These are phyloP conservation scores for Neocloeon triangulifer DNA, from an alignment of 1,140 invertebrate genomes.

Conservation along the genomic window DNA sequence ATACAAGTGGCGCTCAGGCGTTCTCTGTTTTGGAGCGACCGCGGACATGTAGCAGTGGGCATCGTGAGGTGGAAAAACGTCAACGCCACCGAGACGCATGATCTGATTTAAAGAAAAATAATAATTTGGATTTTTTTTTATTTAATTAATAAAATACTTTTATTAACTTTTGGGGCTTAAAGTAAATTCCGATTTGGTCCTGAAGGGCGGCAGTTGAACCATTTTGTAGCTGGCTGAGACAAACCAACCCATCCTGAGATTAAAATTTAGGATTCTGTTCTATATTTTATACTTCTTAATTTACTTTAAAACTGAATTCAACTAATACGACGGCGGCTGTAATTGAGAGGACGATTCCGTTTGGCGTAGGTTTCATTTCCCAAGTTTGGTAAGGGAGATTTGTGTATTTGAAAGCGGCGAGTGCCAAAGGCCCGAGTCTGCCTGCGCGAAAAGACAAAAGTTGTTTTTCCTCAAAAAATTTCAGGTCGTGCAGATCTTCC, in stretches of 20 bases:
- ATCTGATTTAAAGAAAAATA: conserved; percentile 32
- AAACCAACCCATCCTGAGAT: conserved; percentile 24
- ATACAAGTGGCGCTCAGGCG: conserved; percentile 57
- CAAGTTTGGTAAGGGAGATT: conserved; percentile 70
- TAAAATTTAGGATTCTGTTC: background rate
- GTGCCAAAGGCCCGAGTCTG: conserved; percentile 45
- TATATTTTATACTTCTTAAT: background rate
- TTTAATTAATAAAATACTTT: too few species aligned
- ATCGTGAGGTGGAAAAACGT: conserved; percentile 74
- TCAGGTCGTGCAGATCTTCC: conserved; percentile 52
- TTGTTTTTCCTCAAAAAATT: conserved; percentile 64
- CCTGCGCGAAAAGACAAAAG: conserved; percentile 44
- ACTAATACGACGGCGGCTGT: conserved; percentile 41
- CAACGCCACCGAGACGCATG: conserved; percentile 49
- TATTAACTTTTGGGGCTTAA: conserved; percentile 24
- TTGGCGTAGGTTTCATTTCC: conserved; percentile 47
- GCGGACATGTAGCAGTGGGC: conserved; percentile 62
- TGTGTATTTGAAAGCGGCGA: conserved; percentile 45
- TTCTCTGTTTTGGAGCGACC: conserved; percentile 42
- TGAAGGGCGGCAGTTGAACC: conserved; percentile 26
- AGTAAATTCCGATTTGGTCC: conserved; percentile 26
- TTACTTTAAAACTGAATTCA: conserved; percentile 36
- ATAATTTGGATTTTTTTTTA: too few species aligned
- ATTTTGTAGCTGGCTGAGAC: conserved; percentile 29
- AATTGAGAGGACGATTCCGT: conserved; percentile 31